phyloP scores from a whole-genome alignment of 2,797 vertebrate species.

The Steatocranus sp. region DNA sequence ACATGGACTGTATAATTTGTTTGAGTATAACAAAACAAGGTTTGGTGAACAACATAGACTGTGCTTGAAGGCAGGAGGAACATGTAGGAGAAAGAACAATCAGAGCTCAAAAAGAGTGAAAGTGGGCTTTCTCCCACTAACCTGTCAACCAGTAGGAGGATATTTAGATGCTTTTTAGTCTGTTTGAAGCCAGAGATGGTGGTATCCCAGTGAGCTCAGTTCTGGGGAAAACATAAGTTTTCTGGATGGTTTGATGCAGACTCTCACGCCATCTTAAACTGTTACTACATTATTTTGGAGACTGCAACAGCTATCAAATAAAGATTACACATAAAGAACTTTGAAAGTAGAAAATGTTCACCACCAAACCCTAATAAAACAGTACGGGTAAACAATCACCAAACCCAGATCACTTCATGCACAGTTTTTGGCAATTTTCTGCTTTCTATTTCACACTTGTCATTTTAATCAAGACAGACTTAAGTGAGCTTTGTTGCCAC shows the following conservation, averaged over 20 bases:
- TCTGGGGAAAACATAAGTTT: not conserved
- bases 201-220: not conserved
- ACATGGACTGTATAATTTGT: not conserved
- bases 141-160: constrained; percentile 19
- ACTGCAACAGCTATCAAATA: not conserved
- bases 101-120: not conserved
- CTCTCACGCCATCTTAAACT: not conserved
- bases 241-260: not conserved
- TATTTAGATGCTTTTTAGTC: constrained; percentile 23
- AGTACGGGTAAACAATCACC: not conserved
- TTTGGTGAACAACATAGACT: not conserved
- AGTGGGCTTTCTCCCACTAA: constrained; percentile 21
- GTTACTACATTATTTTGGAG: not conserved
- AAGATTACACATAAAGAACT: not conserved
- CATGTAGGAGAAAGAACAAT: constrained; percentile 4
- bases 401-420: not conserved
- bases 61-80: not conserved
- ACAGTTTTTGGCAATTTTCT: not conserved
- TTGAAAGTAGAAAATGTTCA: not conserved
- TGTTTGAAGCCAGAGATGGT: not conserved
- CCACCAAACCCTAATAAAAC: not conserved
- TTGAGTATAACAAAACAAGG: not conserved
- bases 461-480: constrained; percentile 11
- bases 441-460: constrained; percentile 9
- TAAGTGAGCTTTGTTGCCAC: not conserved